phyloP scores from a whole-genome alignment of 2,888 invertebrate species.

The Torymus auratus region DNA sequence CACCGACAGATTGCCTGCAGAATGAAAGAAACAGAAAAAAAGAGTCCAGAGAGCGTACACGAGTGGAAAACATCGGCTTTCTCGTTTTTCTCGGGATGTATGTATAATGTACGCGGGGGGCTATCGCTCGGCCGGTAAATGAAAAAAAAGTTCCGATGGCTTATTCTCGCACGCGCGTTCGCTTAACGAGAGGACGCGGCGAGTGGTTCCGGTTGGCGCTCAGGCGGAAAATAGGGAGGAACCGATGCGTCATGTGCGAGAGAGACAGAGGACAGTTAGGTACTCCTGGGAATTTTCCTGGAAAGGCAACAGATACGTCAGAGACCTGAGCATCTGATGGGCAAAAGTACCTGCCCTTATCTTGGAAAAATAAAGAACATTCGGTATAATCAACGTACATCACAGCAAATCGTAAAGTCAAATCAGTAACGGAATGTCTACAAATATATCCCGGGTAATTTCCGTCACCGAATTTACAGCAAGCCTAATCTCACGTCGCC shows the following conservation, averaged over 20 bases:
- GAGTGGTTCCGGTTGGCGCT: constrained; percentile 10
- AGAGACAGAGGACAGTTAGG: too few species aligned
- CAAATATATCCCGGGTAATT: constrained; percentile 23
- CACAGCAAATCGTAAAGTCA: too few species aligned
- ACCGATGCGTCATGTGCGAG: too few species aligned
- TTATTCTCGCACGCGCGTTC: not conserved
- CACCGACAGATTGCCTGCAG: constrained; percentile 39
- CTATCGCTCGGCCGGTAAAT: not conserved
- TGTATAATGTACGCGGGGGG: not conserved
- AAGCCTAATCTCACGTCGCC: not conserved
- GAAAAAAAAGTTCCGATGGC: not conserved
- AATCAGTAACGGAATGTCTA: too few species aligned
- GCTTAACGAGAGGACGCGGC: constrained; percentile 13
- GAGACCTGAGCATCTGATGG: too few species aligned
- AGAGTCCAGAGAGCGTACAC: not conserved
- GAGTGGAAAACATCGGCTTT: not conserved
- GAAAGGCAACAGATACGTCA: too few species aligned
- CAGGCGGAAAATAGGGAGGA: not conserved
- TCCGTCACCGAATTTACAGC: constrained; percentile 1
- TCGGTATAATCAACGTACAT: too few species aligned
- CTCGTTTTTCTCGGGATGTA: not conserved
- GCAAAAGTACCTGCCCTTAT: too few species aligned
- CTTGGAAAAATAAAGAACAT: too few species aligned
- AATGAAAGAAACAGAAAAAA: not conserved
- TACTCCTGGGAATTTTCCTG: too few species aligned